Percentiles rank a stretch among this genome's conserved stretches.
These are phyloP conservation scores for Panopea generosa DNA, from an alignment of 2,888 invertebrate genomes.

Conservation along the genomic window DNA sequence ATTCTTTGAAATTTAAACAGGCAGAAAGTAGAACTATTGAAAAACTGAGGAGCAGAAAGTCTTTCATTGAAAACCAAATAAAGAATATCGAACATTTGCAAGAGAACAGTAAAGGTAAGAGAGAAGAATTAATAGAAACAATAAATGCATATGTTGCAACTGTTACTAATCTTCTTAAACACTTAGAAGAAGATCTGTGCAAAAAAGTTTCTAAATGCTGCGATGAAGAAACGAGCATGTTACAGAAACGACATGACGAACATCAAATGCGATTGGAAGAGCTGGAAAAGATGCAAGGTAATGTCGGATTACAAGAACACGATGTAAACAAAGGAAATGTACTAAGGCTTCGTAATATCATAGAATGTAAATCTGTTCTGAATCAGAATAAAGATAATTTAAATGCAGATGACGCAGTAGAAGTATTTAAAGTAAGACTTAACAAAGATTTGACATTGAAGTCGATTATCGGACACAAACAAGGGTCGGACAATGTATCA, in stretches of 20 bases:
- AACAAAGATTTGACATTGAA: conserved; percentile 11
- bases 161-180: conserved; percentile 17
- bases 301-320: not conserved
- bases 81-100: not conserved
- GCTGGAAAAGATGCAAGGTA: not conserved
- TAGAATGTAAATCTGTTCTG: not conserved
- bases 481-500: not conserved
- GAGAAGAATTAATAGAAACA: conserved; percentile 15
- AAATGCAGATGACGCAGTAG: too few relatives aligned
- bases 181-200: conserved; percentile 30
- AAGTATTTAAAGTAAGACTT: not conserved
- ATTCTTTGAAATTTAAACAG: conserved; percentile 18
- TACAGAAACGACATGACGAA: not conserved
- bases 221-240: not conserved
- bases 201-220: not conserved
- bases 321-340: not conserved
- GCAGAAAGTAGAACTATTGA: conserved; percentile 1
- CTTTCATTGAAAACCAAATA: not conserved
- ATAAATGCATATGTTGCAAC: conserved; percentile 32
- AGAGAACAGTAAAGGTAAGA: conserved; percentile 9
- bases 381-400: not conserved
- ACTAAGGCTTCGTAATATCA: not conserved
- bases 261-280: not conserved
- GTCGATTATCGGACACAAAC: conserved; percentile 9
- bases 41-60: not conserved